A percentile compares a stretch with the other conserved stretches of the same genome.
Evolutionary conservation across 2,113 vertebrate species (phyloP).

Genomic region (Pardalotus punctatus): DNA sequence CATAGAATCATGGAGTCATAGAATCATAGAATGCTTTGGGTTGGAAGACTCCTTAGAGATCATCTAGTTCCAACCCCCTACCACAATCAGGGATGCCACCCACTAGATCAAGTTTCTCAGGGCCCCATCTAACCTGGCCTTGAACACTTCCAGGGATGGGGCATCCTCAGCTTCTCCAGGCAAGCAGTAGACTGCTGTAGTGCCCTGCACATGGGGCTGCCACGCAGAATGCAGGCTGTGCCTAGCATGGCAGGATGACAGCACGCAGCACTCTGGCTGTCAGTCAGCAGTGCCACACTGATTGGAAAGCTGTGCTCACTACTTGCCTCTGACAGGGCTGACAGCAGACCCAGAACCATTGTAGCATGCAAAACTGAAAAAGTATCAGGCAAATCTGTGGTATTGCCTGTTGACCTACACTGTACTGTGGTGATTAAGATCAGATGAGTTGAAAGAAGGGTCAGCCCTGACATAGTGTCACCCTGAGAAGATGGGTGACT

Average conservation of each 20-base stretch:
- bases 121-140: not conserved
- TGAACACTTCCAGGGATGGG: not conserved
- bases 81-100: not conserved
- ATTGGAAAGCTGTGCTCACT: not conserved
- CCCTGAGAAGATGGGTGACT: not conserved
- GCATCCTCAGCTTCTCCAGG: not conserved
- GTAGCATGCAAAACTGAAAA: not conserved
- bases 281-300: not conserved
- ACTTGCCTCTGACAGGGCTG: not conserved
- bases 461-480: not conserved
- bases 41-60: not conserved
- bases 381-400: not conserved
- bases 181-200: not conserved
- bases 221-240: accelerated
- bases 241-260: not conserved
- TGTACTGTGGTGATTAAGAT: not conserved
- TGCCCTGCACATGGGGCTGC: accelerated
- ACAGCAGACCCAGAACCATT: not conserved
- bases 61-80: not conserved
- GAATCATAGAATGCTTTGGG: not conserved
- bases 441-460: not conserved
- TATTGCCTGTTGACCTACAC: not conserved
- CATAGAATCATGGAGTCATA: not conserved
- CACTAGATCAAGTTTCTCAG: not conserved
- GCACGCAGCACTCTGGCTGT: accelerated